Conservation (phyloP, 2,797 vertebrate species). For the Babyrousa celebensis region DNA sequence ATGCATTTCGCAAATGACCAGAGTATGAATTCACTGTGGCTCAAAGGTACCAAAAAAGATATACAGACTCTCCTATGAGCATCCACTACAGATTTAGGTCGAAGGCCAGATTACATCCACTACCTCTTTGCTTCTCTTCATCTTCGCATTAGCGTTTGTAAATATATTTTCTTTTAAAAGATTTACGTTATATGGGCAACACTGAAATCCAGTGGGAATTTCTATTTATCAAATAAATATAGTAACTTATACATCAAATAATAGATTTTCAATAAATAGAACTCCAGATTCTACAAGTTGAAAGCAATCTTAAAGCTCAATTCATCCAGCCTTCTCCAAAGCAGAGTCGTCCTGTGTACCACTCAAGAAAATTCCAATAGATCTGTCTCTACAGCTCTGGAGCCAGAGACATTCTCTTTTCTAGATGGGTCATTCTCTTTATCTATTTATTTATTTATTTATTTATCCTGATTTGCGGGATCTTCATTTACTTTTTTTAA, state of each 20-base stretch:
- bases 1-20: slow-evolving; percentile 66
- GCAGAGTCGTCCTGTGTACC: not conserved
- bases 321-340: not conserved
- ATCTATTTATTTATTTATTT: too few relatives aligned
- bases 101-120: slow-evolving; percentile 65
- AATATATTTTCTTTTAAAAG: not conserved
- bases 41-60: slow-evolving; percentile 69
- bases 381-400: not conserved
- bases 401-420: not conserved
- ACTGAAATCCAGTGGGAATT: not conserved
- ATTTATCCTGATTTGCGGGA: too few relatives aligned
- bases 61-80: slow-evolving; percentile 70
- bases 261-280: not conserved
- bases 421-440: not conserved
- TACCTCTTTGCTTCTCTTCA: slow-evolving; percentile 25
- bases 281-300: not conserved
- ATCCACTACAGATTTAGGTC: slow-evolving; percentile 75
- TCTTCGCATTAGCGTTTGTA: slow-evolving; percentile 46
- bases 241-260: not conserved
- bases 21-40: slow-evolving; percentile 61
- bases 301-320: not conserved
- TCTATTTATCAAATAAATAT: not conserved
- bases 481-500: too few relatives aligned
- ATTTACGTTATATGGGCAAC: not conserved
- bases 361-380: not conserved